Conservation (phyloP, 1,140 invertebrate species). For the Armadillidium nasatum region DNA sequence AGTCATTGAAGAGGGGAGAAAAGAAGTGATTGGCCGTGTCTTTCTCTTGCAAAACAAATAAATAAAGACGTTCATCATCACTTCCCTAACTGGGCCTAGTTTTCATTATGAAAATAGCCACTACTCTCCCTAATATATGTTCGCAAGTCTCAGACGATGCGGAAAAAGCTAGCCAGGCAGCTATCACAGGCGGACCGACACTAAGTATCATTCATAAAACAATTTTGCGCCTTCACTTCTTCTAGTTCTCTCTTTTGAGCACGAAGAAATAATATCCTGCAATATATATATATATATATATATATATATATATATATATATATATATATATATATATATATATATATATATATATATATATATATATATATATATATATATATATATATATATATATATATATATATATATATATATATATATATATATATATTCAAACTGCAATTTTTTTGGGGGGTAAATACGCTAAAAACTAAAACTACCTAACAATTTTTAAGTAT, state of each 20-base stretch:
- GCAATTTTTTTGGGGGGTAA: too few relatives aligned
- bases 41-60: neutral
- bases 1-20: neutral
- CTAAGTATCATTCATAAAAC: conserved; percentile 68
- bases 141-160: neutral
- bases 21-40: neutral
- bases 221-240: conserved; percentile 79
- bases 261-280: conserved; percentile 46
- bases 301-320: neutral
- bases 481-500: too few relatives aligned
- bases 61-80: neutral
- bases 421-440: conserved; percentile 14
- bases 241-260: conserved; percentile 47
- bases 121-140: too few relatives aligned
- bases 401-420: neutral
- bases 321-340: neutral
- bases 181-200: conserved; percentile 3
- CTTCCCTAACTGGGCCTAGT: too few relatives aligned
- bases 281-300: conserved; percentile 14
- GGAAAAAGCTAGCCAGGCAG: conserved; percentile 2
- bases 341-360: neutral
- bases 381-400: neutral
- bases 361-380: conserved; percentile 22
- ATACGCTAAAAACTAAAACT: too few relatives aligned
- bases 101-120: too few relatives aligned